Base-by-base conservation (phyloP, 2,888 invertebrate species). In the Lordiphosa fenestrarum region DNA sequence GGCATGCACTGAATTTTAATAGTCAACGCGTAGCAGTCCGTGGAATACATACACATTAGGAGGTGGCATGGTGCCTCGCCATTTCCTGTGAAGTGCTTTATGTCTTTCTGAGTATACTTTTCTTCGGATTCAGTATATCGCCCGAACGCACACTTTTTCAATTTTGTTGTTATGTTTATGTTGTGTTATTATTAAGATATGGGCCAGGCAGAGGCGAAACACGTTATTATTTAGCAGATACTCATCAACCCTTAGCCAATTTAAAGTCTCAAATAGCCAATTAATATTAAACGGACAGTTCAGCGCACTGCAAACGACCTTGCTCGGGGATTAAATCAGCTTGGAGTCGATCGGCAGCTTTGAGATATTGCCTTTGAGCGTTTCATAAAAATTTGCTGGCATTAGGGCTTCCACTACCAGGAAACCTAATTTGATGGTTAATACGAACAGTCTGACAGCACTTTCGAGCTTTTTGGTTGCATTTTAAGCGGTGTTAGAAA, bases 281-380 rank as follows among this genome's bases (percentile, higher is more conserved):
- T 69, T 77, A 61, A 62, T 50, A 62, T 69, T 73, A 61, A 62
- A 48, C 55, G 68, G 21, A 21, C 51, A 59, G 58, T 59, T 67
- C 55, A 66, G 61, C 57, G 69, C 57, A 66, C 64, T 49, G 42
- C 64, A 44, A 52, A 55, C 68, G 75, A 78, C 80, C 75, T 78
- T 74, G 80, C 53, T 59, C 61, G 42, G 59, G 71, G 64, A 71
- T 82, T 51, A 70, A 65, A 59, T 52, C 64, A 62, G 69, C 66
- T 52, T 61, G 65, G 69, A 72, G 61, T 55, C 50, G 50, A 64
- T 66, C 46, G 41, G 30, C 44, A 33, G 13, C 35, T 25, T 19
- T 36, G 21, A 30, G 30, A 10, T 30, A 10, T 48, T 21, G 19
- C 21, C 47, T 30, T 30, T 6, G 19, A 48, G 13, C 36, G 19